Evolutionary conservation across 2,888 invertebrate species (phyloP), one percentile per base, ranked within the genome.

Genomic region (Drosophila subquinaria): DNA sequence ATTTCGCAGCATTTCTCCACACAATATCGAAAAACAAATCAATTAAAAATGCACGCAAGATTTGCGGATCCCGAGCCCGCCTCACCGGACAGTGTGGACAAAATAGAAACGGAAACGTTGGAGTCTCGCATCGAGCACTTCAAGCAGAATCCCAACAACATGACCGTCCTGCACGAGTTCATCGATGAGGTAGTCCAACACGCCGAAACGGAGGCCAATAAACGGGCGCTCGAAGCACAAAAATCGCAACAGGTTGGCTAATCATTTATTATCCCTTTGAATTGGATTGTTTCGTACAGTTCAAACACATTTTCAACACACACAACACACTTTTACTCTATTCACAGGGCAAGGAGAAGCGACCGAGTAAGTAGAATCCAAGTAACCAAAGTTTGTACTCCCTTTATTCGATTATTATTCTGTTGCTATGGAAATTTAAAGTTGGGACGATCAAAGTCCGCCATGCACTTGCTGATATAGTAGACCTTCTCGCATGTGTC

Each of bases 171-270:
- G 56, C 93, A 93, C 71, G 94, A 94, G 80, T 95, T 95, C 92
- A 94, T 95, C 77, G 94, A 95, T 85, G 94, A 94, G 90, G 93
- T 95, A 69, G 93, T 95, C 89, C 94, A 94, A 89, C 94, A 94
- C 91, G 95, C 95, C 76, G 94, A 94, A 92, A 93, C 93, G 90
- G 94, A 95, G 92, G 95, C 94, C 78, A 94, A 94, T 82, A 91
- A 93, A 83, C 94, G 94, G 93, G 72, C 73, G 42, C 77, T 84
- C 60, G 90, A 85, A 69, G 71, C 93, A 93, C 94, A 92, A 47
- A 94, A 94, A 93, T 94, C 94, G 92, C 94, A 94, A 94, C 94
- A 93, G 92, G 92, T 92, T 76, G 40, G 73, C 63, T 61, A 69
- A 70, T 64, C 51, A 59, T 76, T 72, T 79, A 69, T 69, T 64